Percentiles rank a stretch among this genome's conserved stretches.
Conservation (phyloP, 1,140 invertebrate genomes). For the Trialeurodes vaporariorum region DNA sequence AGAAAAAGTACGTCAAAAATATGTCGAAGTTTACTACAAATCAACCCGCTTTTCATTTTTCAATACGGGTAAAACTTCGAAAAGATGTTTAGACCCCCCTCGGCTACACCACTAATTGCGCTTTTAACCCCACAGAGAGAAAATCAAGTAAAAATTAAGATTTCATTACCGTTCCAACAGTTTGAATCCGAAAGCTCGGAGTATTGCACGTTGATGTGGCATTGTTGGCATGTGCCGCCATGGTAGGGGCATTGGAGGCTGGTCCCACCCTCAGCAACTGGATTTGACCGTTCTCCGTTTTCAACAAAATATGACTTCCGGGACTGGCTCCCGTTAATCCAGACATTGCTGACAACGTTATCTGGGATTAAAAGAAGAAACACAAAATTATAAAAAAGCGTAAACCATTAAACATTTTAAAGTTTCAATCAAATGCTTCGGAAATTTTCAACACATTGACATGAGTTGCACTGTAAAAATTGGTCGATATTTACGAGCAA, state of each 20-base stretch:
- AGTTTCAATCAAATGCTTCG: too few species aligned
- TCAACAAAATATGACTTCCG: conserved; percentile 76
- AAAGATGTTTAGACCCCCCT: too few species aligned
- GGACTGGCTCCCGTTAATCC: conserved; percentile 66
- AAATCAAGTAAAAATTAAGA: too few species aligned
- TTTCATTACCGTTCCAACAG: conserved; percentile 34
- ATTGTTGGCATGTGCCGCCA: conserved; percentile 45
- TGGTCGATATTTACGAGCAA: too few species aligned
- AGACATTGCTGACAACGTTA: conserved; percentile 73
- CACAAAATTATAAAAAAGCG: too few species aligned
- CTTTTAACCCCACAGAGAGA: conserved; percentile 3
- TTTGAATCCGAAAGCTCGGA: conserved; percentile 42
- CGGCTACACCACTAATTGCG: background rate
- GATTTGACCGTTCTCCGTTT: conserved; percentile 90
- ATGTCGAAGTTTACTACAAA: too few species aligned
- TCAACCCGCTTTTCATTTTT: too few species aligned
- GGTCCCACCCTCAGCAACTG: conserved; percentile 78
- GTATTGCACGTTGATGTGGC: conserved; percentile 34
- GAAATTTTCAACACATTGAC: too few species aligned
- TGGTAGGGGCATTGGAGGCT: conserved; percentile 38
- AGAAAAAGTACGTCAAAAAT: too few species aligned
- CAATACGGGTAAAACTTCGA: too few species aligned
- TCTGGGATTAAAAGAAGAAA: conserved; percentile 45
- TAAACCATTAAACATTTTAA: too few species aligned
- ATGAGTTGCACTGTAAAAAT: too few species aligned